Conservation (phyloP, 2,888 invertebrate species). For the Aplocera efformata region DNA sequence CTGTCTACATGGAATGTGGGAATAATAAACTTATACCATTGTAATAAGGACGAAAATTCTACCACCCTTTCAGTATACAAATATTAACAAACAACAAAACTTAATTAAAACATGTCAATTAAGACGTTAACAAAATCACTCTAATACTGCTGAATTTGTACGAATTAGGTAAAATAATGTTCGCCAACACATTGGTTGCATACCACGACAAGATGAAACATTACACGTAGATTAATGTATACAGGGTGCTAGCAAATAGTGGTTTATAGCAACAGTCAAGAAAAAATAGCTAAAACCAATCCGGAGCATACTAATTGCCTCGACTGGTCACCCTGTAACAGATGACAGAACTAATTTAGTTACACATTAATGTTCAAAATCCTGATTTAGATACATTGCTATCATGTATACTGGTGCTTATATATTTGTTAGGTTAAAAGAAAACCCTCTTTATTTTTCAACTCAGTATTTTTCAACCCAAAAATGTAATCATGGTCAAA, state of each 20-base stretch:
- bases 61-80: constrained; percentile 51
- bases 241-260: constrained; percentile 5
- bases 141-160: constrained; percentile 80
- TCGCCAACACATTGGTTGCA: constrained; percentile 57
- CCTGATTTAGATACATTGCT: no score
- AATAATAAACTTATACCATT: constrained; percentile 36
- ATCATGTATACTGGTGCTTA: no score
- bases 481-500: no score
- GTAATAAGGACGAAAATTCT: constrained; percentile 34
- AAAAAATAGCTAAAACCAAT: no score
- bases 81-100: constrained; percentile 75
- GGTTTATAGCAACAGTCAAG: no score
- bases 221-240: background rate
- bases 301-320: no score
- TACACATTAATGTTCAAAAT: no score
- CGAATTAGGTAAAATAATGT: constrained; percentile 71
- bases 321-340: no score
- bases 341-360: no score
- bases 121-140: constrained; percentile 80
- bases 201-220: constrained; percentile 49
- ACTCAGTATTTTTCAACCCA: no score
- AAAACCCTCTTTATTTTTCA: no score
- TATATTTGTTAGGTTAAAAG: no score
- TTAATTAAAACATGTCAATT: constrained; percentile 74
- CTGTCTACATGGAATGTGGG: constrained; percentile 32